A percentile compares a stretch with the other conserved stretches of the same genome.
Conservation (phyloP, 2,888 invertebrate genomes). For the Pimpla rufipes region DNA sequence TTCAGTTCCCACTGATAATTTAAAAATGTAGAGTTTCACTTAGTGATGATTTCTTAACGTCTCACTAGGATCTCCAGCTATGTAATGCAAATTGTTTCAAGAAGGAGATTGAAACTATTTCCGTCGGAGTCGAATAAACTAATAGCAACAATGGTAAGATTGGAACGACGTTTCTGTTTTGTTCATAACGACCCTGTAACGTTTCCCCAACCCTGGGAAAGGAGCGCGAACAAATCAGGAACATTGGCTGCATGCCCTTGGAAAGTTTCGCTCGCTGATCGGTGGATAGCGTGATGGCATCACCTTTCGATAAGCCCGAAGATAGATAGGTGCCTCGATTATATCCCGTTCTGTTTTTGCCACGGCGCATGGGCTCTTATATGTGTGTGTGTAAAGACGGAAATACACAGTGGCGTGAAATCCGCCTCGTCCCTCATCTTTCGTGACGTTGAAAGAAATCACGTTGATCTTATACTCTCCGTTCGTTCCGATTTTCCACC, state of each 20-base stretch:
- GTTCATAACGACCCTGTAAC: not conserved
- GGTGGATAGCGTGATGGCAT: conserved; percentile 79
- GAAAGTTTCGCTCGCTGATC: conserved; percentile 76
- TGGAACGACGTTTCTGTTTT: not conserved
- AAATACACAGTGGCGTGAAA: conserved; percentile 23
- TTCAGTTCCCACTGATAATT: too few species aligned
- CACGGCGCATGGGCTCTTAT: conserved; percentile 28
- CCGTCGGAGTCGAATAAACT: too few species aligned
- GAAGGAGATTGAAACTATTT: too few species aligned
- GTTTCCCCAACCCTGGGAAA: conserved; percentile 35
- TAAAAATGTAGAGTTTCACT: too few species aligned
- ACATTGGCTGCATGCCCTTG: conserved; percentile 67
- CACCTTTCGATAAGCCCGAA: conserved; percentile 75
- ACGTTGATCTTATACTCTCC: conserved; percentile 51
- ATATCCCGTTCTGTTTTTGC: conserved; percentile 44
- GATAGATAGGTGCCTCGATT: conserved; percentile 68
- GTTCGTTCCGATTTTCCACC: conserved; percentile 58
- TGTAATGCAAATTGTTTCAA: too few species aligned
- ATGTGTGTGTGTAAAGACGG: conserved; percentile 12
- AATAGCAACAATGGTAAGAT: not conserved
- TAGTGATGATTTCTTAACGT: too few species aligned
- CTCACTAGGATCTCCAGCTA: too few species aligned
- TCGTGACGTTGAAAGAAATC: conserved; percentile 54
- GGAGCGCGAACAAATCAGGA: conserved; percentile 35
- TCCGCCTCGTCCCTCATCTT: conserved; percentile 45